Evolutionary conservation across 2,113 vertebrate genomes (phyloP).

Genomic region (Microcebus ravelobensis): DNA sequence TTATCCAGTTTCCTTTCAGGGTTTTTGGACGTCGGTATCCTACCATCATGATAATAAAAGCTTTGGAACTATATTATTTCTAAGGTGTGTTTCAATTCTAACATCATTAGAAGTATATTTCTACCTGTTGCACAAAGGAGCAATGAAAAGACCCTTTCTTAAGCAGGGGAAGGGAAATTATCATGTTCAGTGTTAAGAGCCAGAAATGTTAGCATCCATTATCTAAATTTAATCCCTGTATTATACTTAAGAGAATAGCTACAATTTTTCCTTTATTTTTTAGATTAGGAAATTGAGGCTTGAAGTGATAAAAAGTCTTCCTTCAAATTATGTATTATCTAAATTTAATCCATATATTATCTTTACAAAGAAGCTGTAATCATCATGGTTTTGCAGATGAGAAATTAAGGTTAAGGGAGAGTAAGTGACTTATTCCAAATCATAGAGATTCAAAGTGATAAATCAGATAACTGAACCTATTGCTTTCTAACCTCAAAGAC

Average conservation of each 20-base stretch:
- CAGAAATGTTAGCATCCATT: neutral
- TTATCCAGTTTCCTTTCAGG: neutral
- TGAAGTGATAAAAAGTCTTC: neutral
- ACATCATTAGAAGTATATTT: neutral
- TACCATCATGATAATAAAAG: neutral
- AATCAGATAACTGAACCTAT: neutral
- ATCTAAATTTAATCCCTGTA: neutral
- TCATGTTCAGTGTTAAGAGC: neutral
- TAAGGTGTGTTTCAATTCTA: neutral
- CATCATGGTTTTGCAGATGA: constrained; percentile 22
- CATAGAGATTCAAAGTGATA: neutral
- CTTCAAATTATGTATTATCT: neutral
- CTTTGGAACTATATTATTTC: neutral
- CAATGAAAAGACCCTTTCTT: neutral
- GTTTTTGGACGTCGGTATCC: neutral
- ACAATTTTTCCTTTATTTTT: neutral
- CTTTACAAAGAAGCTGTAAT: neutral
- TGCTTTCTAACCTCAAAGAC: neutral
- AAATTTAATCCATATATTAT: neutral
- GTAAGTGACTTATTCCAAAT: neutral
- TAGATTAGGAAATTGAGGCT: neutral
- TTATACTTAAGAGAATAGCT: neutral
- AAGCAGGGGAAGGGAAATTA: neutral
- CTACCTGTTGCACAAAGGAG: neutral
- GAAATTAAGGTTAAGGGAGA: neutral